phyloP scores from a whole-genome alignment of 1,140 invertebrate species.

The Camponotus floridanus region DNA sequence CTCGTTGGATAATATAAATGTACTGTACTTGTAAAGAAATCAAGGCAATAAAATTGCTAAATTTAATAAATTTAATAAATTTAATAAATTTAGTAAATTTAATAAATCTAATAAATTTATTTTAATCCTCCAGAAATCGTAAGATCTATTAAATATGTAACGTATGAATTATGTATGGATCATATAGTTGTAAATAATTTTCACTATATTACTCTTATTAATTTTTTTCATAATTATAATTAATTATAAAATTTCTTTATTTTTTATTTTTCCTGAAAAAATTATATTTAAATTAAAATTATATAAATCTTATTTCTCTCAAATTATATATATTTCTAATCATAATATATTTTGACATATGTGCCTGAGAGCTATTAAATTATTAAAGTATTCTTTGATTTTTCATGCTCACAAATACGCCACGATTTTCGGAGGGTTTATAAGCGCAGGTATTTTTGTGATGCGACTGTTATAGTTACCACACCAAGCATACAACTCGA shows the following conservation, averaged over 20 bases:
- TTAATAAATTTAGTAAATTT: no score
- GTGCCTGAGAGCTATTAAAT: not conserved
- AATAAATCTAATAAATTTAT: not conserved
- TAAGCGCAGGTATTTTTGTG: not conserved
- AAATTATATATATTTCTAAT: not conserved
- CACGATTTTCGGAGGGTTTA: not conserved
- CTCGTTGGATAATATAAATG: not conserved
- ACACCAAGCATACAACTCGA: conserved; percentile 43
- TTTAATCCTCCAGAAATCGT: conserved; percentile 17
- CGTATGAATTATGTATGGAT: not conserved
- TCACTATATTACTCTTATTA: conserved; percentile 9
- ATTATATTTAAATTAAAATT: conserved; percentile 3
- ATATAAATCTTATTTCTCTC: not conserved
- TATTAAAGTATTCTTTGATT: not conserved
- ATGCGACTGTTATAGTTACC: conserved; percentile 58
- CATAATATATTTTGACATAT: not conserved
- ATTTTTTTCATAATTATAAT: no score
- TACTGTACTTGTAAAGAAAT: conserved; percentile 6
- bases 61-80: no score
- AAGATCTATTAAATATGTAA: not conserved
- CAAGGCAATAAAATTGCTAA: not conserved
- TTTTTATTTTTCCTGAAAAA: not conserved
- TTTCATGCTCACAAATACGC: not conserved
- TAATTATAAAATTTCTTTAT: not conserved
- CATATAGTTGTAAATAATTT: not conserved